Percentiles rank a stretch among this genome's conserved stretches.
Conservation (phyloP, 2,888 invertebrate species). For the Lycia hirtaria region DNA sequence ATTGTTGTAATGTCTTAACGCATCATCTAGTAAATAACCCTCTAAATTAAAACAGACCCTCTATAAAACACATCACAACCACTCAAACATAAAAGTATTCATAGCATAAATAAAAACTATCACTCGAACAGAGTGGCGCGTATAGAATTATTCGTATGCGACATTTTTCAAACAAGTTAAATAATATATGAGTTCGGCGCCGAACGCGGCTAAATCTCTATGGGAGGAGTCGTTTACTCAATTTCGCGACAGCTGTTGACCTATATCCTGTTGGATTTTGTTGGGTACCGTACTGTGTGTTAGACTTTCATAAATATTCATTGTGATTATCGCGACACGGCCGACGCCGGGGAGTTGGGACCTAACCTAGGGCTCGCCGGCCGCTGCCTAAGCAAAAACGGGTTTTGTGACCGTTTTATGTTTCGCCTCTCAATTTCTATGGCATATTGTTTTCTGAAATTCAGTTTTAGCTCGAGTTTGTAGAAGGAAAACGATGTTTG, state of each 20-base stretch:
- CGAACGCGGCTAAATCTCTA: slow-evolving; percentile 32
- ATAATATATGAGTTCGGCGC: slow-evolving; percentile 40
- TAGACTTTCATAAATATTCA: slow-evolving; percentile 30
- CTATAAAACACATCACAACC: slow-evolving; percentile 14
- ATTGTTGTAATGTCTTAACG: too few relatives aligned
- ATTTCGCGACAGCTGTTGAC: slow-evolving; percentile 40
- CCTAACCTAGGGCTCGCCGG: slow-evolving; percentile 14
- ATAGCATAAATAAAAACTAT: slow-evolving; percentile 36
- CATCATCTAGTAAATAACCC: too few relatives aligned
- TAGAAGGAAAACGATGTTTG: too few relatives aligned
- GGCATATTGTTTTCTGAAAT: too few relatives aligned
- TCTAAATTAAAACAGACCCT: background rate
- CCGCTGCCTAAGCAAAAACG: background rate
- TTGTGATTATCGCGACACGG: slow-evolving; percentile 18
- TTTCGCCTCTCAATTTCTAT: background rate
- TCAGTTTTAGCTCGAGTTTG: too few relatives aligned
- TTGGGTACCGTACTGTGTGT: slow-evolving; percentile 30
- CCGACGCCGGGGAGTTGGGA: background rate
- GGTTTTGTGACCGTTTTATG: background rate
- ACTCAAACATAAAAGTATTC: slow-evolving; percentile 18
- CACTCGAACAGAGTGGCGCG: slow-evolving; percentile 32
- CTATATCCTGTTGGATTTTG: slow-evolving; percentile 33
- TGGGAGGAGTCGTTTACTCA: slow-evolving; percentile 38
- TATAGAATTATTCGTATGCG: slow-evolving; percentile 36
- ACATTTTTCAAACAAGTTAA: slow-evolving; percentile 38